Conservation (phyloP, 1,140 invertebrate species). For the Melitaea cinxia region DNA sequence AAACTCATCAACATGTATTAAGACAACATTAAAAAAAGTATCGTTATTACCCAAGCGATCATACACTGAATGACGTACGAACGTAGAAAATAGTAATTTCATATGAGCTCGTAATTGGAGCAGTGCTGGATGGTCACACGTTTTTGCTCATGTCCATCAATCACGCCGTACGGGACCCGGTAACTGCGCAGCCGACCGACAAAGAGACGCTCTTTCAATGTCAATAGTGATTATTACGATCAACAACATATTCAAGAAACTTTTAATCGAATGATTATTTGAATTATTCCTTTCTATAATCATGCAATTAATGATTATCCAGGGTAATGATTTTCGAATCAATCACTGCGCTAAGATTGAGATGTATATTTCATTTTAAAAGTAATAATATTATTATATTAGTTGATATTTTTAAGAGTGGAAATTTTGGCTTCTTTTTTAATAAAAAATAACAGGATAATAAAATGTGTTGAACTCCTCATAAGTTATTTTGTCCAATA, state of each 20-base stretch:
- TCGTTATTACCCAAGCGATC: not conserved
- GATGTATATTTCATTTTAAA: no score
- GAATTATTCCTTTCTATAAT: not conserved
- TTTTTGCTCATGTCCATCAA: slow-evolving; percentile 27
- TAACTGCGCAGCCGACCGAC: slow-evolving; percentile 17
- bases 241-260: not conserved
- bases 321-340: not conserved
- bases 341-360: no score
- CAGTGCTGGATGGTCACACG: slow-evolving; percentile 23
- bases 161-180: slow-evolving; percentile 8
- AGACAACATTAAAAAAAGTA: not conserved
- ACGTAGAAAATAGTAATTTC: slow-evolving; percentile 23
- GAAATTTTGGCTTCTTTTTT: no score
- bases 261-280: not conserved
- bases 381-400: no score
- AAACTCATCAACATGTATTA: no score
- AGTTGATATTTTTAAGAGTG: no score
- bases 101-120: slow-evolving; percentile 32
- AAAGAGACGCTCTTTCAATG: not conserved
- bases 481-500: no score
- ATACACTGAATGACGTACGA: not conserved
- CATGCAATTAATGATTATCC: not conserved
- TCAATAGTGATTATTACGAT: slow-evolving; percentile 16
- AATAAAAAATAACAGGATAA: not conserved
- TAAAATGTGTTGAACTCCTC: no score